phyloP scores from a whole-genome alignment of 2,797 vertebrate species.

The Scolopax bukidnonensis region DNA sequence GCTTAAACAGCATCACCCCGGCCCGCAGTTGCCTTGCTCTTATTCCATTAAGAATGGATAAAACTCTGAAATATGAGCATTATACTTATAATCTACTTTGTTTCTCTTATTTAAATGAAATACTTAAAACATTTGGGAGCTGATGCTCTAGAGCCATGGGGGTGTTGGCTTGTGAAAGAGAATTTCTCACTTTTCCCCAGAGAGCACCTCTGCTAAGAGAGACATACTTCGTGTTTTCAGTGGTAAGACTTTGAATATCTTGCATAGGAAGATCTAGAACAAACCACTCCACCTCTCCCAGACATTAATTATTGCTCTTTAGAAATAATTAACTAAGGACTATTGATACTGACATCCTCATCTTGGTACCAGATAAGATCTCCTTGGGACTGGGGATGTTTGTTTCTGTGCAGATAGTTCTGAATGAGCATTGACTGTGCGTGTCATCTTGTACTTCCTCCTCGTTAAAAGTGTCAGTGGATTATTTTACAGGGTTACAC shows the following conservation, averaged over 20 bases:
- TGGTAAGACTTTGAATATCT: not conserved
- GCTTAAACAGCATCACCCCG: rapidly evolving
- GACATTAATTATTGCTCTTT: not conserved
- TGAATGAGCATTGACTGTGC: not conserved
- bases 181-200: not conserved
- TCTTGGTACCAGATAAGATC: not conserved
- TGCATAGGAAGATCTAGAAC: not conserved
- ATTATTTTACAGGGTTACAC: not conserved
- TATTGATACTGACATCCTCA: not conserved
- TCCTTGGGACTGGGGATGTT: not conserved
- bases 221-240: not conserved
- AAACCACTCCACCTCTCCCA: not conserved
- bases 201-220: not conserved
- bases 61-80: not conserved
- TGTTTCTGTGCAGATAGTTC: not conserved
- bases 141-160: not conserved
- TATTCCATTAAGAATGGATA: not conserved
- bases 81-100: not conserved
- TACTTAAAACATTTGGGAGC: rapidly evolving
- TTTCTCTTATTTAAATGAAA: not conserved
- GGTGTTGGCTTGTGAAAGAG: not conserved
- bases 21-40: not conserved
- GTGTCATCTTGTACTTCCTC: not conserved
- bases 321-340: constrained; percentile 62
- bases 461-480: not conserved